Base-by-base conservation (phyloP, 2,113 vertebrate species). In the Megaleporinus macrocephalus region DNA sequence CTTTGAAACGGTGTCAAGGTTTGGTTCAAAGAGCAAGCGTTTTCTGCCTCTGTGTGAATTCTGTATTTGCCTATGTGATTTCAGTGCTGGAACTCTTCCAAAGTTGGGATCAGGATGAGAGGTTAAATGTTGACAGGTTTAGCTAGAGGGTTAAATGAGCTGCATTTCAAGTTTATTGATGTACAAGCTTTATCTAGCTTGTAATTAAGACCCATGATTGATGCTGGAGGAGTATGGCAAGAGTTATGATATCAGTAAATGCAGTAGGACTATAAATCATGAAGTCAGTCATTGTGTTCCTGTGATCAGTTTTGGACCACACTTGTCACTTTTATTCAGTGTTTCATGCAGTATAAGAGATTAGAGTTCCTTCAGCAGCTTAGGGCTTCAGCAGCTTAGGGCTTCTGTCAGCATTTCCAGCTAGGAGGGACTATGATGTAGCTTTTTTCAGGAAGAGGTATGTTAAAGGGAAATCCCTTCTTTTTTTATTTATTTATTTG, bases 1-100 rank as follows among this genome's bases (percentile, higher is more conserved):
- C 36, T 72, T 80, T 49, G 57, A 80, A 80, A 47, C 41, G 27
- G 27, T 63, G 33, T 80, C 41, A 33, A 53, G 66, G 30, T 62
- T 22, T 73, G 16, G 65, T 36, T 73, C 27, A 24, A 73, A 49
- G 36, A n/a, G 24, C 24, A 36, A 62, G 55, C 18, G 24, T 73
- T 47, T 62, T 13, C 65, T 79, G 53, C 22, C 57, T 33, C n/a
- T 7, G 11, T 9, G 14, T 49, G 49, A 65, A 53, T 30, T 24
- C 26, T 63, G 29, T 24, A 44, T 71, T 72, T 61, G 24, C 11
- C 24, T 16, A 11, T 51, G 41, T 36, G 65, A 18, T 33, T 14
- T 51, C 44, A 65, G 44, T 73, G 2, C 41, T 62, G 15, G 36
- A 68, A 41, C 33, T 20, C 27, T 65, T 29, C 62, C 62, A 30